Percentiles rank a stretch among this genome's conserved stretches.
Evolutionary conservation across 2,888 invertebrate species (phyloP).

Genomic region (Masnerella sp.): DNA sequence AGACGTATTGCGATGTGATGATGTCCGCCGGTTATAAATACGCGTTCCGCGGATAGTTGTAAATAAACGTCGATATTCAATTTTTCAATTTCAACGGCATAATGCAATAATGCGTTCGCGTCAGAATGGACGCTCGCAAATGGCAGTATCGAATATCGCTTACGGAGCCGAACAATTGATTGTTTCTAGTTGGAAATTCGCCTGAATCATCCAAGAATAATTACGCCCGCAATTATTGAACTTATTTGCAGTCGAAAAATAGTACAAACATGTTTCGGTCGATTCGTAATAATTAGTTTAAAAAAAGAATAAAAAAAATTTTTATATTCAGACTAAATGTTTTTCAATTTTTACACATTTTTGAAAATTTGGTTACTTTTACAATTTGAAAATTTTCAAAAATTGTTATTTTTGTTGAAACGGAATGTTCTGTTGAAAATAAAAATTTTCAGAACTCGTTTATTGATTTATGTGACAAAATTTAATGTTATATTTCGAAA

Average conservation of each 20-base stretch:
- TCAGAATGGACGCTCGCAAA: constrained; percentile 5
- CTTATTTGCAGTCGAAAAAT: constrained; percentile 8
- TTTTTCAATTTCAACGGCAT: constrained; percentile 34
- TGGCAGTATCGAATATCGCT: constrained; percentile 22
- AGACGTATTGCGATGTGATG: constrained; percentile 9
- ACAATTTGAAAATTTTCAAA: too few relatives aligned
- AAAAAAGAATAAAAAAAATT: too few relatives aligned
- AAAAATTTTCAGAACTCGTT: too few relatives aligned
- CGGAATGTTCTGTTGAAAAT: too few relatives aligned
- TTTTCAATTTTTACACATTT: too few relatives aligned
- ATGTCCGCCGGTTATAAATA: constrained; percentile 20
- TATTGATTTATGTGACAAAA: too few relatives aligned
- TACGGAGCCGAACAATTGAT: constrained; percentile 9
- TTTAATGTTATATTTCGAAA: too few relatives aligned
- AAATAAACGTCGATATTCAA: constrained; percentile 36
- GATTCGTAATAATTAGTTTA: constrained; percentile 18
- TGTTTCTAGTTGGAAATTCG: background rate
- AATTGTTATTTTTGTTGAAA: too few relatives aligned
- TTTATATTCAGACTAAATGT: too few relatives aligned
- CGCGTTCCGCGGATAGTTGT: constrained; percentile 10
- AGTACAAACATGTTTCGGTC: background rate
- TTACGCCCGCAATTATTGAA: constrained; percentile 5
- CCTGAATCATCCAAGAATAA: constrained; percentile 10
- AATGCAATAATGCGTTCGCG: constrained; percentile 14
- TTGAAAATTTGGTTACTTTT: too few relatives aligned